These are phyloP conservation scores for Aspidiotus destructor DNA, from an alignment of 2,888 invertebrate genomes.

Conservation along the genomic window DNA sequence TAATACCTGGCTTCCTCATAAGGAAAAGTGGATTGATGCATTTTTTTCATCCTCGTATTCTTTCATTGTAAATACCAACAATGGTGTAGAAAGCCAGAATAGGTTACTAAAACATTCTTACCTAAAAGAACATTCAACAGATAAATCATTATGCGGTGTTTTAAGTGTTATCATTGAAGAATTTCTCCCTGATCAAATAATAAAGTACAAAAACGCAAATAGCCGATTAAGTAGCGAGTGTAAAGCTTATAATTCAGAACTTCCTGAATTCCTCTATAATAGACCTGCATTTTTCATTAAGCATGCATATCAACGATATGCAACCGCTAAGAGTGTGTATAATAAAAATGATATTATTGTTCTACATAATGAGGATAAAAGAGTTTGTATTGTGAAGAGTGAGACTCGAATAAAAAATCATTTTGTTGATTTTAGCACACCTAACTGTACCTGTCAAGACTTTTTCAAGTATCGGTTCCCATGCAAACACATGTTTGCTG, in stretches of 20 bases:
- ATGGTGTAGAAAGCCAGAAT: slow-evolving; percentile 1
- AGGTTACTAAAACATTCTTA: background rate
- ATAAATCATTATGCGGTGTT: background rate
- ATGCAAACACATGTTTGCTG: background rate
- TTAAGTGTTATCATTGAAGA: background rate
- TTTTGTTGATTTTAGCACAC: background rate
- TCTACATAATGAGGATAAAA: background rate
- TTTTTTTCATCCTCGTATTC: background rate
- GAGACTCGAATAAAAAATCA: background rate
- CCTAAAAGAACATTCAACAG: slow-evolving; percentile 2
- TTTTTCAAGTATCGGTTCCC: background rate
- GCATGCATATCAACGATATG: background rate
- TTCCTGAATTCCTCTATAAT: background rate
- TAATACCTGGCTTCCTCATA: slow-evolving; percentile 2
- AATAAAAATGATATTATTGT: background rate
- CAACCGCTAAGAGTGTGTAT: background rate
- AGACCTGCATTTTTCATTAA: background rate
- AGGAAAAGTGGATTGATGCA: slow-evolving; percentile 1
- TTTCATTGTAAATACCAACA: background rate
- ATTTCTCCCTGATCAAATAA: background rate
- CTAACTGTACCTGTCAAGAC: background rate
- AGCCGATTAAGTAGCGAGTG: background rate
- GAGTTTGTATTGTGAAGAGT: background rate
- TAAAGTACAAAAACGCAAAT: background rate
- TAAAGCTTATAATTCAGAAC: background rate